Evolutionary conservation across 2,797 vertebrate species (phyloP).

Genomic region (Pangasius krempfi): DNA sequence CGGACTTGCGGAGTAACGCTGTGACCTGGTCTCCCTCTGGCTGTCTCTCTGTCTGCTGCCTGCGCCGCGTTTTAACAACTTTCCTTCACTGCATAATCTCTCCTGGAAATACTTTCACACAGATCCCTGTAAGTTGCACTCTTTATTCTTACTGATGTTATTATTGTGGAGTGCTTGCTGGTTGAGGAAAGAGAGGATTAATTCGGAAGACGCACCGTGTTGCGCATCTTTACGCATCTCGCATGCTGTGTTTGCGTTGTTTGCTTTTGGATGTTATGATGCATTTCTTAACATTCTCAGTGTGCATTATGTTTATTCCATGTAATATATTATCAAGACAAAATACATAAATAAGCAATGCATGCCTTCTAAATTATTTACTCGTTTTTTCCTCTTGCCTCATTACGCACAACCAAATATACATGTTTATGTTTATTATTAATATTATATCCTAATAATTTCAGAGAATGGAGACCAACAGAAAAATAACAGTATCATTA

Average conservation of each 20-base stretch:
- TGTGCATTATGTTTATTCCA: not conserved
- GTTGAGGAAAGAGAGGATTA: not conserved
- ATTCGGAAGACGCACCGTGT: not conserved
- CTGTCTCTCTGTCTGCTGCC: constrained; percentile 34
- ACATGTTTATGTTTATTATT: not conserved
- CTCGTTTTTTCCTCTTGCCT: not conserved
- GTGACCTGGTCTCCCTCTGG: not conserved
- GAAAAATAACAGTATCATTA: not conserved
- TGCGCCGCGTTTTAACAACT: constrained; percentile 50
- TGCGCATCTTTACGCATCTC: constrained; percentile 22
- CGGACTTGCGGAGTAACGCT: constrained; percentile 29
- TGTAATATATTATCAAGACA: not conserved
- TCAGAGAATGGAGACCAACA: not conserved
- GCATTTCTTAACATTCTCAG: not conserved
- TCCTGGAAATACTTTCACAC: constrained; percentile 66
- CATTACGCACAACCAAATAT: not conserved
- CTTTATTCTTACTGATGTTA: not conserved
- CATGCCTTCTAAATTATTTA: not conserved
- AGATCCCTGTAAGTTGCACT: constrained; percentile 70
- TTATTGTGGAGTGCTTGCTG: not conserved
- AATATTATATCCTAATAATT: not conserved
- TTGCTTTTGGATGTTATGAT: not conserved
- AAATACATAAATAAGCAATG: not conserved
- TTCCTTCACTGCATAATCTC: constrained; percentile 33
- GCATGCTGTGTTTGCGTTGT: not conserved